Percentiles rank a stretch among this genome's conserved stretches.
These are phyloP conservation scores for Dermochelys coriacea DNA, from an alignment of 2,797 vertebrate species.

Conservation along the genomic window DNA sequence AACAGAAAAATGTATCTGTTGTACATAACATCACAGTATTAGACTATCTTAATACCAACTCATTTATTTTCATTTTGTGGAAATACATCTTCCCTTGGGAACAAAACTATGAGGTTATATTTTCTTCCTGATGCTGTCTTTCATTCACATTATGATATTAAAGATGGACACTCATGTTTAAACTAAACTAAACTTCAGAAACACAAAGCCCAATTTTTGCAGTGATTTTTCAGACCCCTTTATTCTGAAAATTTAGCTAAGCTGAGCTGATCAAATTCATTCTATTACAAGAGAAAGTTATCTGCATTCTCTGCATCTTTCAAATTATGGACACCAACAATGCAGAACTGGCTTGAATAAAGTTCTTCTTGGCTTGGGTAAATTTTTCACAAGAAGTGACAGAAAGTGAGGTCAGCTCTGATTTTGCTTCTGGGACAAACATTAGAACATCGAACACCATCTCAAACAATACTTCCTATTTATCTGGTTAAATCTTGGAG, in stretches of 20 bases:
- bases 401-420: slow-evolving; percentile 34
- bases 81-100: slow-evolving; percentile 53
- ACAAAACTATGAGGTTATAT: slow-evolving; percentile 10
- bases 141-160: slow-evolving; percentile 44
- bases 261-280: background rate
- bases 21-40: slow-evolving; percentile 63
- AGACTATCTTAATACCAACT: slow-evolving; percentile 57
- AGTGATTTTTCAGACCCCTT: slow-evolving; percentile 29
- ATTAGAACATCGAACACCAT: background rate
- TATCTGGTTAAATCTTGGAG: background rate
- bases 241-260: background rate
- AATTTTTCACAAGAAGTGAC: background rate
- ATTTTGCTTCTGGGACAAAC: background rate
- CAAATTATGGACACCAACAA: background rate
- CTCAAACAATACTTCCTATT: background rate
- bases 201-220: slow-evolving; percentile 16
- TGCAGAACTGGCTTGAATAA: background rate
- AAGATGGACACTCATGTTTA: slow-evolving; percentile 25
- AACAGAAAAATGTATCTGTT: slow-evolving; percentile 63
- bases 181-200: slow-evolving; percentile 13
- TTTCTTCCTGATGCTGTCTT: slow-evolving; percentile 58
- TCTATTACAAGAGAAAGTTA: background rate
- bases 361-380: slow-evolving; percentile 23
- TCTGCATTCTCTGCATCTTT: rapidly evolving
- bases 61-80: slow-evolving; percentile 72